Percentiles rank a stretch among this genome's conserved stretches.
Conservation (phyloP, 2,888 invertebrate species). For the Limnephilus marmoratus region DNA sequence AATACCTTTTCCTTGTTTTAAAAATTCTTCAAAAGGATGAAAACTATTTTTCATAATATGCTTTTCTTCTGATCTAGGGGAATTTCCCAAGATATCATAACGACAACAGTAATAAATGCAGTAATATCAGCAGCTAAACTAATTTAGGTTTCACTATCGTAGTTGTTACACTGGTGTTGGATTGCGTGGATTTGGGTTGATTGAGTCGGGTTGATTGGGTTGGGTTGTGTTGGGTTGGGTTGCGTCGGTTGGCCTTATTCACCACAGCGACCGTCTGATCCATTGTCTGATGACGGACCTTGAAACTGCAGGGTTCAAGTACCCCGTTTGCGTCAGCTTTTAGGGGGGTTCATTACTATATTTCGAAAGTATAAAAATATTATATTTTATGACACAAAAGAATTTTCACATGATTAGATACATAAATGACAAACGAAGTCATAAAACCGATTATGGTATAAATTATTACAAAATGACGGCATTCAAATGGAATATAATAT, state of each 20-base stretch:
- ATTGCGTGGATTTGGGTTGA: background rate
- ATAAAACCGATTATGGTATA: no score
- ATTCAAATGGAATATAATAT: no score
- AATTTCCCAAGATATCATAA: background rate
- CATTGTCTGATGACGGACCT: constrained; percentile 58
- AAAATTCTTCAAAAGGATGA: no score
- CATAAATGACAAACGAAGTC: no score
- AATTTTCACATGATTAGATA: background rate
- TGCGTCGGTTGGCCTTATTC: background rate
- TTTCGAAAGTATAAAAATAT: background rate
- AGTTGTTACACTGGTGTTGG: background rate
- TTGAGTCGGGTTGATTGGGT: background rate
- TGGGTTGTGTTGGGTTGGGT: background rate
- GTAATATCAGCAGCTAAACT: no score
- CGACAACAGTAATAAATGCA: no score
- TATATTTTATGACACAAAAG: background rate
- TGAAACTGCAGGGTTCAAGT: constrained; percentile 51
- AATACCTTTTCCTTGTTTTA: no score
- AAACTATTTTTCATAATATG: no score
- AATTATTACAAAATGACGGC: no score
- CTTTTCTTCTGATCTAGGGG: no score
- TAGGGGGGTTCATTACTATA: background rate
- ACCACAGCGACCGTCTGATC: constrained; percentile 34
- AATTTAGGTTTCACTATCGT: background rate
- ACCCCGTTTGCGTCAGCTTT: constrained; percentile 46